Conservation (phyloP, 2,888 invertebrate genomes). For the Pardosa pseudoannulata region DNA sequence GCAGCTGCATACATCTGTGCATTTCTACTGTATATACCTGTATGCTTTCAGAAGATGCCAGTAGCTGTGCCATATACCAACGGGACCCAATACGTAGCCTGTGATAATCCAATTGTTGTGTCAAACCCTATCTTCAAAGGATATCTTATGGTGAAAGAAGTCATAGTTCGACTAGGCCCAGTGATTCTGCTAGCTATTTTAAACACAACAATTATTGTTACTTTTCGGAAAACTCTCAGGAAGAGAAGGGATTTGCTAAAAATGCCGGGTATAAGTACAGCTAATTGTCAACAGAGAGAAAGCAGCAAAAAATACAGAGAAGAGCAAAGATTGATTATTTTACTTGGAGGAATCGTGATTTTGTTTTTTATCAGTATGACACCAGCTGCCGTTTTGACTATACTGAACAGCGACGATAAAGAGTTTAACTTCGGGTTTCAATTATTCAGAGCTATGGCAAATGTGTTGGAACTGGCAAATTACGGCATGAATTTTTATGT, state of each 20-base stretch:
- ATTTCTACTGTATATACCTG: constrained; percentile 78
- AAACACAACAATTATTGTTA: constrained; percentile 79
- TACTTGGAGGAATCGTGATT: constrained; percentile 79
- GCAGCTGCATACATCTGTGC: constrained; percentile 77
- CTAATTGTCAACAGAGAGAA: constrained; percentile 26
- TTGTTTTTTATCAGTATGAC: constrained; percentile 80
- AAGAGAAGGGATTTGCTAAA: constrained; percentile 77
- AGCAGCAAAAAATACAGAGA: constrained; percentile 76
- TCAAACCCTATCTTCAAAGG: constrained; percentile 76
- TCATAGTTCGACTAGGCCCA: constrained; percentile 79
- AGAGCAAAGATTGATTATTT: constrained; percentile 78
- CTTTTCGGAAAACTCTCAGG: constrained; percentile 78
- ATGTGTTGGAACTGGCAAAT: constrained; percentile 79
- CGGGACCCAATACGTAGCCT: constrained; percentile 74
- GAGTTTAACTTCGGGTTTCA: constrained; percentile 76
- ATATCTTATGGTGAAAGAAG: constrained; percentile 78
- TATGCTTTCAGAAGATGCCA: constrained; percentile 77
- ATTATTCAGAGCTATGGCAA: constrained; percentile 79
- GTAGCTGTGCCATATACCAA: constrained; percentile 1
- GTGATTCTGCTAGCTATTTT: constrained; percentile 79
- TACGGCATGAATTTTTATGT: constrained; percentile 80
- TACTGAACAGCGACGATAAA: constrained; percentile 78
- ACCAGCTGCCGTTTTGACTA: constrained; percentile 79
- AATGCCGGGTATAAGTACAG: constrained; percentile 28
- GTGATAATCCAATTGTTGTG: constrained; percentile 75